phyloP scores from a whole-genome alignment of 2,113 vertebrate species.

The Thalassarche chlororhynchos region DNA sequence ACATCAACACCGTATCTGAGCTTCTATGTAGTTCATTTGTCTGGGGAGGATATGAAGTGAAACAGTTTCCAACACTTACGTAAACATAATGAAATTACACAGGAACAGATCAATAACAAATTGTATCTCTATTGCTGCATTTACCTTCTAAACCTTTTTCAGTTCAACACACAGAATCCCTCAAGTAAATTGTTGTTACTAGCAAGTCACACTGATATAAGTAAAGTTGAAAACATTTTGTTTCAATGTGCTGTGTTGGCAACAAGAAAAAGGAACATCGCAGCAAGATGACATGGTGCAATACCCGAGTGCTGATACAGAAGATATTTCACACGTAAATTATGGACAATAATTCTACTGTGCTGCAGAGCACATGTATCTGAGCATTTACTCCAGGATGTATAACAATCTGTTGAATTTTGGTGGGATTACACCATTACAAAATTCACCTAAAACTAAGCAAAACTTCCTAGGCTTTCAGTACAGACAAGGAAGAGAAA shows the following conservation, averaged over 20 bases:
- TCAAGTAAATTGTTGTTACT: not conserved
- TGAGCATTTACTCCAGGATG: not conserved
- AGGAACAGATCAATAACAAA: not conserved
- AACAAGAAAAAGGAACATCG: not conserved
- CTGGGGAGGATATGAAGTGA: not conserved
- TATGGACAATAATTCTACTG: not conserved
- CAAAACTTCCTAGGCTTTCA: not conserved
- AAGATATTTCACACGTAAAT: not conserved
- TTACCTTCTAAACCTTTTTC: not conserved
- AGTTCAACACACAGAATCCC: not conserved
- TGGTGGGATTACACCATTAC: not conserved
- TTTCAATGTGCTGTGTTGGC: not conserved
- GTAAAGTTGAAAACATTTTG: not conserved
- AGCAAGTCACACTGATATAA: not conserved
- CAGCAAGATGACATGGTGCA: not conserved
- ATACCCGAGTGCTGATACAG: not conserved
- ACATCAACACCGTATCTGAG: rapidly evolving
- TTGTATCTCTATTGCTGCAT: not conserved
- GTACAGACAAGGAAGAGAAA: not conserved
- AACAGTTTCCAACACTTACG: not conserved
- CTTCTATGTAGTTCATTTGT: not conserved
- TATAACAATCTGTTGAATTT: not conserved
- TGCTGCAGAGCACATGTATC: not conserved
- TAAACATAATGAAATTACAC: not conserved
- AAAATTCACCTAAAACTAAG: not conserved